phyloP scores from a whole-genome alignment of 2,888 invertebrate species.

The Ennomos fuscantarius region DNA sequence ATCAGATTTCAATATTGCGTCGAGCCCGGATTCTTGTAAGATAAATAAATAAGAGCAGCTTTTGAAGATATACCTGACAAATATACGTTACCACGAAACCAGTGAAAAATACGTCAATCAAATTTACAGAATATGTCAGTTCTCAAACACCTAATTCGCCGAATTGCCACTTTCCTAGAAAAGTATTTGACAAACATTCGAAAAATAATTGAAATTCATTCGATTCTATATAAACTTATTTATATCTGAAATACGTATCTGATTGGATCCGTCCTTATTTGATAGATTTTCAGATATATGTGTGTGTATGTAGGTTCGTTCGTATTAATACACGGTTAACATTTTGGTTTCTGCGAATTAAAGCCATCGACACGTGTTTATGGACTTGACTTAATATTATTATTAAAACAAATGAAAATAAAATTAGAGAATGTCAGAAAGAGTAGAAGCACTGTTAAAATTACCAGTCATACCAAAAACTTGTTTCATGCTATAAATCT shows the following conservation, averaged over 20 bases:
- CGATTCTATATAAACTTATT: slow-evolving; percentile 15
- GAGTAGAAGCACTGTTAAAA: no score
- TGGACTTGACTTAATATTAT: no score
- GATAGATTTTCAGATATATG: neutral
- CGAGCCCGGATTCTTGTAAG: no score
- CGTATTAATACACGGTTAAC: slow-evolving; percentile 17
- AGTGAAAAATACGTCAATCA: neutral
- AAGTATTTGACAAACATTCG: slow-evolving; percentile 17
- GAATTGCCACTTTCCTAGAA: slow-evolving; percentile 12
- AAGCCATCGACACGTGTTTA: neutral
- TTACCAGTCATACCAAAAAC: no score
- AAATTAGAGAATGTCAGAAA: no score
- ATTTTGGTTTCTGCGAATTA: slow-evolving; percentile 6
- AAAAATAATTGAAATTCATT: slow-evolving; percentile 20
- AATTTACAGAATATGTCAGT: slow-evolving; percentile 4
- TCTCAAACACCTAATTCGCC: slow-evolving; percentile 10
- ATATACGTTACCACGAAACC: no score
- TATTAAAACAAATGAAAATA: no score
- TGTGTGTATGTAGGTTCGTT: no score
- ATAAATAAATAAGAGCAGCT: no score
- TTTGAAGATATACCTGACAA: no score
- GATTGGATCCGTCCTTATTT: neutral
- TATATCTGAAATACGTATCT: neutral
- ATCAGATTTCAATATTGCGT: no score
- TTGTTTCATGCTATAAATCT: no score